These are phyloP conservation scores for Helicorthomorpha holstii DNA, from an alignment of 1,140 invertebrate genomes.

Conservation along the genomic window DNA sequence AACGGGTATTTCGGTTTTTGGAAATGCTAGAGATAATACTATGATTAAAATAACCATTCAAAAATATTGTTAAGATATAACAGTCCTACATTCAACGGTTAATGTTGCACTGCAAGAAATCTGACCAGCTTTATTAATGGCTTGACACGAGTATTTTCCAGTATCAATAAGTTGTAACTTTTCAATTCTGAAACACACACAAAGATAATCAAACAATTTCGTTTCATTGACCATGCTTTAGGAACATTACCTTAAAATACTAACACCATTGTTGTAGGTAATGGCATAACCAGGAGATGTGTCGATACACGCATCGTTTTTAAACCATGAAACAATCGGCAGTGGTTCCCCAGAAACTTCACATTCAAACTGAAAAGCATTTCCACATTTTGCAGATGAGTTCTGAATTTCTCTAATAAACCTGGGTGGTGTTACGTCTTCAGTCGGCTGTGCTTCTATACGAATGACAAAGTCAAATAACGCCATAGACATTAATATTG, in stretches of 20 bases:
- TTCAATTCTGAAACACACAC: conserved; percentile 30
- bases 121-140: conserved; percentile 33
- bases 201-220: neutral
- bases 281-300: conserved; percentile 47
- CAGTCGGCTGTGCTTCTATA: conserved; percentile 41
- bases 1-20: conserved; percentile 28
- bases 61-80: too few relatives aligned
- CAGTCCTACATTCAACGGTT: conserved; percentile 27
- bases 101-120: conserved; percentile 29
- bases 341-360: conserved; percentile 37
- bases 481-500: neutral
- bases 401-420: conserved; percentile 45
- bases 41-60: neutral
- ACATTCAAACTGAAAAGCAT: conserved; percentile 38
- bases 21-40: neutral
- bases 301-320: conserved; percentile 51
- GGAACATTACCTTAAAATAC: conserved; percentile 13
- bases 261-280: conserved; percentile 29
- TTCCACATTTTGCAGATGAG: conserved; percentile 43
- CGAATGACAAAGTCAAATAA: neutral
- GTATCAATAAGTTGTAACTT: conserved; percentile 38
- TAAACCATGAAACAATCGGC: conserved; percentile 62
- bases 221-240: neutral
- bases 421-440: conserved; percentile 41
- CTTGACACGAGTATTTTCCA: conserved; percentile 37